These are phyloP conservation scores for Amphiura filiformis DNA, from an alignment of 35 echinoderm and acorn worm species.

Conservation along the genomic window DNA sequence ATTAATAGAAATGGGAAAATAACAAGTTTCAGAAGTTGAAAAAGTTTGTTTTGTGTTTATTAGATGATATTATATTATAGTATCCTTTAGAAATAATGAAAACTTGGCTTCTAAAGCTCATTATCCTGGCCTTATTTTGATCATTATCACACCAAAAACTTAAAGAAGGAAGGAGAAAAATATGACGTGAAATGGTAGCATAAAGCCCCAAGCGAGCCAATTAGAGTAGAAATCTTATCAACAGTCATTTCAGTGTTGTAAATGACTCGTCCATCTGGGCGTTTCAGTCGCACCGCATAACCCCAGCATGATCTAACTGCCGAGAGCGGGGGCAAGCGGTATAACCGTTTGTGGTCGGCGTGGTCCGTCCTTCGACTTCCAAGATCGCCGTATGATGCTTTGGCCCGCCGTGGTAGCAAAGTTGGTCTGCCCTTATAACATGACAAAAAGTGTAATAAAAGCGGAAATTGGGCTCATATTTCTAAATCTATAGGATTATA, in stretches of 20 bases:
- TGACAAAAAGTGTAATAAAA: slow-evolving; percentile 24
- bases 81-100: no score
- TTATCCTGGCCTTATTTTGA: no score
- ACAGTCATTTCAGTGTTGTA: slow-evolving; percentile 8
- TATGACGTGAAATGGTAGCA: slow-evolving; percentile 1
- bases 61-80: no score
- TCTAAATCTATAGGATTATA: slow-evolving; percentile 1
- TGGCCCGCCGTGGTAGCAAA: neutral
- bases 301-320: slow-evolving; percentile 9
- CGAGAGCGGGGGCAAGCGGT: neutral
- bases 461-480: slow-evolving; percentile 13
- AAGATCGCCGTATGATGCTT: neutral
- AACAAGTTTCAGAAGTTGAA: no score
- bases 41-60: no score
- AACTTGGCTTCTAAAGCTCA: no score
- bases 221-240: neutral
- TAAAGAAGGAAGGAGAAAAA: neutral
- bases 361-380: neutral
- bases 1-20: no score
- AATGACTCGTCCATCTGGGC: neutral
- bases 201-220: neutral
- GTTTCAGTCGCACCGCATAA: neutral
- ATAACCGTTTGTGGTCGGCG: slow-evolving; percentile 37
- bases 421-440: neutral
- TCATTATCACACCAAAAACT: no score